Conservation (phyloP, 2,113 vertebrate species). For the Tupaia tana region DNA sequence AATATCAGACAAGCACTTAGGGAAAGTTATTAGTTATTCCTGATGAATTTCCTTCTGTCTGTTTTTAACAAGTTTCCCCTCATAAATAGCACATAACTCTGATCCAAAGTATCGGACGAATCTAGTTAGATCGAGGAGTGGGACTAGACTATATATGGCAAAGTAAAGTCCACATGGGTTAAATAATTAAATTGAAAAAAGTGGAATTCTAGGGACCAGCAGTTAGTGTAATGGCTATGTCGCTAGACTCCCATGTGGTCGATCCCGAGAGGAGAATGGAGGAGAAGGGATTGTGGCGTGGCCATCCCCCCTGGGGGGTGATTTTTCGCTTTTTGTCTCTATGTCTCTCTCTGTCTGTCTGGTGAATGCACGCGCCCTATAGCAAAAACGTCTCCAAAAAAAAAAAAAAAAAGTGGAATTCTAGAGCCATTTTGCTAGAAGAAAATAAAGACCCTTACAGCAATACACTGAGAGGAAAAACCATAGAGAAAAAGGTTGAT, state of each 20-base stretch:
- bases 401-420: background rate
- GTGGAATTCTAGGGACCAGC: background rate
- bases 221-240: too few relatives aligned
- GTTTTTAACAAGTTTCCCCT: background rate
- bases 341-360: too few relatives aligned
- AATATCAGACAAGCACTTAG: background rate
- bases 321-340: too few relatives aligned
- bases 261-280: too few relatives aligned
- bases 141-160: background rate
- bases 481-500: background rate
- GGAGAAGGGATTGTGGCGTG: too few relatives aligned
- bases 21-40: background rate
- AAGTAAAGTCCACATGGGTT: background rate
- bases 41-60: background rate
- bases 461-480: background rate
- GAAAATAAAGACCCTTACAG: background rate
- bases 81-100: background rate
- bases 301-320: too few relatives aligned
- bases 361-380: too few relatives aligned
- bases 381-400: too few relatives aligned
- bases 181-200: background rate
- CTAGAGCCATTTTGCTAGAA: background rate
- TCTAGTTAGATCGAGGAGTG: background rate
- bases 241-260: too few relatives aligned
- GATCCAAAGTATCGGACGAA: background rate